A percentile compares a stretch with the other conserved stretches of the same genome.
These are phyloP conservation scores for Arrhopalites spinosus DNA, from an alignment of 2,888 invertebrate genomes.

Conservation along the genomic window DNA sequence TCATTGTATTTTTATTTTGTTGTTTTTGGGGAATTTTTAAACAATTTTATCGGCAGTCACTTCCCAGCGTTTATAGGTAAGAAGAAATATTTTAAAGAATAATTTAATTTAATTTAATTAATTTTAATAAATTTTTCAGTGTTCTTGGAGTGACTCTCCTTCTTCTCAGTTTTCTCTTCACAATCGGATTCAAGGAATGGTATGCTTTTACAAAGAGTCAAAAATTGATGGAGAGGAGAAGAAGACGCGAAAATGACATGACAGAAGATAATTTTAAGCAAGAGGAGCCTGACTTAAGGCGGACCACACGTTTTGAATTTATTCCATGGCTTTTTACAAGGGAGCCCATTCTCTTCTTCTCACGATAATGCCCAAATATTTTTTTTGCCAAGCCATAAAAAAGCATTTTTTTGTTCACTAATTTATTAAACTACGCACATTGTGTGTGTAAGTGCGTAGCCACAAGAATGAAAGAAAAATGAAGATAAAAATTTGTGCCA, in stretches of 20 bases:
- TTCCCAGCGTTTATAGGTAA: slow-evolving; percentile 38
- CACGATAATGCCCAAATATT: too few species aligned
- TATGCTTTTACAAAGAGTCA: background rate
- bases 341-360: slow-evolving; percentile 9
- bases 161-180: slow-evolving; percentile 34
- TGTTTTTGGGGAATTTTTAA: slow-evolving; percentile 39
- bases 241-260: background rate
- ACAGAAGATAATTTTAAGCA: background rate
- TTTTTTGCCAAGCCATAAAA: too few species aligned
- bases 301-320: slow-evolving; percentile 34
- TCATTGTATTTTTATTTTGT: slow-evolving; percentile 37
- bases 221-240: too few species aligned
- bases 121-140: slow-evolving; percentile 23
- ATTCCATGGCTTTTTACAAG: slow-evolving; percentile 41
- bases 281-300: background rate
- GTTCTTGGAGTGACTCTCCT: slow-evolving; percentile 37
- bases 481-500: too few species aligned
- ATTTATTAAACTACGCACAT: too few species aligned
- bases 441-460: too few species aligned
- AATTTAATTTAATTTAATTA: background rate
- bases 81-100: background rate
- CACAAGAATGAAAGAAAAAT: too few species aligned
- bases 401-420: too few species aligned
- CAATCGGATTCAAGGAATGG: slow-evolving; percentile 38
- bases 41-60: slow-evolving; percentile 35